Conservation (phyloP, 1,140 invertebrate species). For the Daktulosphaira vitifoliae region DNA sequence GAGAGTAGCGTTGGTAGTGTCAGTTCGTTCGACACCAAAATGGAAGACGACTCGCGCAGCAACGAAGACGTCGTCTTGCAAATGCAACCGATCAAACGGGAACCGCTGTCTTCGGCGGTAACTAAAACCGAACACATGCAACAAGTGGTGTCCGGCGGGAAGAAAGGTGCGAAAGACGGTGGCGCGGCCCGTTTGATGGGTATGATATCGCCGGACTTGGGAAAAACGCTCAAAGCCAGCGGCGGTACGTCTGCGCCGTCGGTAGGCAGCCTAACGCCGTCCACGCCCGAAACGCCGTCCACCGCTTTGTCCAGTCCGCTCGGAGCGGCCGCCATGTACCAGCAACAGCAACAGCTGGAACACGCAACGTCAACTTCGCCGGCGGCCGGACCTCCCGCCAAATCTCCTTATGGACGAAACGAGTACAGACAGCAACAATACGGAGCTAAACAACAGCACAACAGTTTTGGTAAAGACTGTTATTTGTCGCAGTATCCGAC, state of each 20-base stretch:
- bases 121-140: slow-evolving; percentile 38
- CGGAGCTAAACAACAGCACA: slow-evolving; percentile 39
- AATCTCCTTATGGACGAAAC: slow-evolving; percentile 18
- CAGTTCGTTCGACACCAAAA: slow-evolving; percentile 58
- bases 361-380: slow-evolving; percentile 37
- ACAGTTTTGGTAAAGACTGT: slow-evolving; percentile 35
- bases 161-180: slow-evolving; percentile 35
- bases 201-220: slow-evolving; percentile 34
- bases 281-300: slow-evolving; percentile 55
- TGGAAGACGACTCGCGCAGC: slow-evolving; percentile 65
- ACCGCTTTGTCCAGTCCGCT: slow-evolving; percentile 43
- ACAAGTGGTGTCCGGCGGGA: slow-evolving; percentile 34
- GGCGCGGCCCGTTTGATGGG: not conserved
- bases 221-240: slow-evolving; percentile 1
- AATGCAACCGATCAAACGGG: slow-evolving; percentile 44
- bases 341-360: slow-evolving; percentile 35
- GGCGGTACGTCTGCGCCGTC: slow-evolving; percentile 47
- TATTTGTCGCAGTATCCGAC: slow-evolving; percentile 12
- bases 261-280: slow-evolving; percentile 54
- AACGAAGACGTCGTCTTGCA: slow-evolving; percentile 53
- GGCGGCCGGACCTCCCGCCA: slow-evolving; percentile 42
- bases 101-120: slow-evolving; percentile 34
- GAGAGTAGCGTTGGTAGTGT: slow-evolving; percentile 47
- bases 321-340: slow-evolving; percentile 46
- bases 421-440: slow-evolving; percentile 29